Percentiles rank a stretch among this genome's conserved stretches.
These are phyloP conservation scores for Cheilosia grossa DNA, from an alignment of 2,888 invertebrate species.

Conservation along the genomic window DNA sequence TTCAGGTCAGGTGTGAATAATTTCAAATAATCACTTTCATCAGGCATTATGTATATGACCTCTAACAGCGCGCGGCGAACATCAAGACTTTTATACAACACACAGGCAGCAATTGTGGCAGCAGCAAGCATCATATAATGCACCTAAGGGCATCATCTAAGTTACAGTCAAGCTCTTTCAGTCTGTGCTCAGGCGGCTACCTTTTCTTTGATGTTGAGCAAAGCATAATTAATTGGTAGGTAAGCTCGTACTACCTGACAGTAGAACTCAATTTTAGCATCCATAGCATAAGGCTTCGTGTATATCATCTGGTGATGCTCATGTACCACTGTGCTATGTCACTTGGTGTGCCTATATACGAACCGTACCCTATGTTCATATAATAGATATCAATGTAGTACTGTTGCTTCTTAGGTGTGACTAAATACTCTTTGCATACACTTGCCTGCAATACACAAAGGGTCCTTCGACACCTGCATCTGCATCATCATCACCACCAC, in stretches of 20 bases:
- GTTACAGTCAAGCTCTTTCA: conserved; percentile 70
- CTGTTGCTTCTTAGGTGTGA: conserved; percentile 74
- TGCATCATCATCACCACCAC: background rate
- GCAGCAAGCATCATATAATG: conserved; percentile 46
- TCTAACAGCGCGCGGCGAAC: conserved; percentile 70
- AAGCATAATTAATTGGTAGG: conserved; percentile 75
- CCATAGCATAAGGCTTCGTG: conserved; percentile 20
- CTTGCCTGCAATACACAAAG: conserved; percentile 65
- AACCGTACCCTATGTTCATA: background rate
- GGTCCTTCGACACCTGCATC: conserved; percentile 73
- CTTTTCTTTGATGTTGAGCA: conserved; percentile 73
- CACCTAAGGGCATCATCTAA: conserved; percentile 67
- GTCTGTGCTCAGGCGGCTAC: conserved; percentile 64
- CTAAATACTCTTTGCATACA: conserved; percentile 72
- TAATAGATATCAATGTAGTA: conserved; percentile 30
- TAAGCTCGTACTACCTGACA: conserved; percentile 65
- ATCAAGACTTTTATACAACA: conserved; percentile 46
- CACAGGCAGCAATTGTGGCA: conserved; percentile 55
- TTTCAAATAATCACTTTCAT: conserved; percentile 74
- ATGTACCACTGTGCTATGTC: conserved; percentile 11
- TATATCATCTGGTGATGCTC: conserved; percentile 43
- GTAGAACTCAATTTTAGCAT: conserved; percentile 65
- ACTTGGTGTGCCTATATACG: conserved; percentile 1
- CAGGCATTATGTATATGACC: conserved; percentile 71
- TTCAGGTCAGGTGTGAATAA: conserved; percentile 75